phyloP scores from a whole-genome alignment of 2,888 invertebrate species.

The Amphipoea oculea region DNA sequence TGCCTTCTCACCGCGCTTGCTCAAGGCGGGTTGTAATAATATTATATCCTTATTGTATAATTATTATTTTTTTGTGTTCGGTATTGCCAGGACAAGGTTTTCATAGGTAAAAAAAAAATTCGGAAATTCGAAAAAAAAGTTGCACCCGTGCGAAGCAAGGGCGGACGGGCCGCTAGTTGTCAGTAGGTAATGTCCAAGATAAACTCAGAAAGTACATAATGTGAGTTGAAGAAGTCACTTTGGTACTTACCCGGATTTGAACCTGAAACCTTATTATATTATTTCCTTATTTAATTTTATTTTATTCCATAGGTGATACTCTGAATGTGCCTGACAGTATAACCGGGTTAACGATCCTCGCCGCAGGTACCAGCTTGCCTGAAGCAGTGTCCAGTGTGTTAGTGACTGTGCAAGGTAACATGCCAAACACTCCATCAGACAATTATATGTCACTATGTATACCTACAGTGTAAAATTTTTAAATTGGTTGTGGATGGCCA shows the following conservation, averaged over 20 bases:
- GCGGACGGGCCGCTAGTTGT: too few relatives aligned
- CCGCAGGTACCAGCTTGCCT: conserved; percentile 96
- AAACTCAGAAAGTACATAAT: neutral
- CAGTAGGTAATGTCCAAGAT: neutral
- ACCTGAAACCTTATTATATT: neutral
- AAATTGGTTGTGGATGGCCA: too few relatives aligned
- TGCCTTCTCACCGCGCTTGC: neutral
- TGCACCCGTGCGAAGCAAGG: too few relatives aligned
- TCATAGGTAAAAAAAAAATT: too few relatives aligned
- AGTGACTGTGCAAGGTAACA: conserved; percentile 94
- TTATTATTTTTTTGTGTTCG: too few relatives aligned
- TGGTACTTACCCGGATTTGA: too few relatives aligned
- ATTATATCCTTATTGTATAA: too few relatives aligned
- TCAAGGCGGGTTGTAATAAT: neutral
- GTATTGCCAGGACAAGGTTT: too few relatives aligned
- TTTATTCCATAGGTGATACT: conserved; percentile 92
- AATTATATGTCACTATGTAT: neutral
- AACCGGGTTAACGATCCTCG: conserved; percentile 95
- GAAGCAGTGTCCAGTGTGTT: conserved; percentile 96
- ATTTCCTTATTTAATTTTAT: neutral
- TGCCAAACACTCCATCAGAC: neutral
- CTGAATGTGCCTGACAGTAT: conserved; percentile 95
- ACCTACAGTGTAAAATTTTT: too few relatives aligned
- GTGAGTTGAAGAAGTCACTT: neutral
- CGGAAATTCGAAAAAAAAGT: too few relatives aligned